Base-by-base conservation (phyloP, 2,113 vertebrate genomes). In the Hippotragus niger region DNA sequence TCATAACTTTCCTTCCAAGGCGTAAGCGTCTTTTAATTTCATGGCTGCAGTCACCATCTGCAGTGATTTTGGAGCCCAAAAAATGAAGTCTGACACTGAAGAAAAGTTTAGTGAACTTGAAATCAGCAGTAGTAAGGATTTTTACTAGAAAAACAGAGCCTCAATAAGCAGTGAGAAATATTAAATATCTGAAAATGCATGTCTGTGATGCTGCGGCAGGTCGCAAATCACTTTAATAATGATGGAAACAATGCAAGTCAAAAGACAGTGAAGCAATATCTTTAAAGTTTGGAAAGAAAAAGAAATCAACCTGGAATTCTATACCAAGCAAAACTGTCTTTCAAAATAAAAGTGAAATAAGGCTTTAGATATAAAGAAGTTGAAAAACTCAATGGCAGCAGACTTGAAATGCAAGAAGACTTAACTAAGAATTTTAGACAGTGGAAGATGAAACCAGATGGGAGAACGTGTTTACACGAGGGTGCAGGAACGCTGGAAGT, bases 201-300 rank as follows among this genome's bases (percentile, higher is more conserved):
- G 14, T 31, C 23, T 0, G 3, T 31, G 23, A 40, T 47, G 74
- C 50, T 52, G 29, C 0, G 2, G 2, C 7, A 36, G 31, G 9
- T 80, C 7, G 31, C 36, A 31, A 86, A 36, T 29, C 40, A 45
- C n/a, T 62, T n/a, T 53, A 15, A 81, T 47, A 36, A 31, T 31
- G 5, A 15, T 2, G 14, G 36, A 55, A 67, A 45, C 50, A 27
- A 9, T 4, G 50, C 1, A 27, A 83, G 14, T 29, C 29, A 76
- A 53, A 78, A 29, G 80, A 85, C 19, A 52, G n/a, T 36, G 33
- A 62, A 91, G 7, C 53, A 33, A 31, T 14, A 6, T 50, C 40
- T 58, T 83, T 40, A 17, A 25, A 33, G 17, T 27, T 43, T 45
- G 33, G 27, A 43, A 90, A 47, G 45, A 62, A 60, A 78, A 76